Percentiles rank a stretch among this genome's conserved stretches.
phyloP scores from a whole-genome alignment of 1,140 invertebrate genomes.

The Ridgeia piscesae region DNA sequence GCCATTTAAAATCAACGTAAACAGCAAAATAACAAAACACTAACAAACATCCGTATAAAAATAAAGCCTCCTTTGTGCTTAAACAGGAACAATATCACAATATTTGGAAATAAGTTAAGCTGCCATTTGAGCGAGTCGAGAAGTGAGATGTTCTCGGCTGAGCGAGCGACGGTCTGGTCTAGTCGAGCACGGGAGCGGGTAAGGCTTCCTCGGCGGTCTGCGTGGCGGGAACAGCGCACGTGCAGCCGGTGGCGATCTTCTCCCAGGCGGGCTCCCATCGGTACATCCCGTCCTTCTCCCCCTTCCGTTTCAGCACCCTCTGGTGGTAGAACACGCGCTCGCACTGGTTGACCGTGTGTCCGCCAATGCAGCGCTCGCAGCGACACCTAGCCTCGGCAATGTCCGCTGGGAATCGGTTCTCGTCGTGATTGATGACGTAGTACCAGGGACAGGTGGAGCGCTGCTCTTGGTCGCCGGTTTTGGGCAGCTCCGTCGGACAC shows the following conservation, averaged over 20 bases:
- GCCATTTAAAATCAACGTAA: not conserved
- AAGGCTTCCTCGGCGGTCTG: not conserved
- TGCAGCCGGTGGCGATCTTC: conserved; percentile 16
- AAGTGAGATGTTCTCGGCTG: not conserved
- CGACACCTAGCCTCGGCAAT: not conserved
- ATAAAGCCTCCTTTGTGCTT: not conserved
- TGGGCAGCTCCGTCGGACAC: not conserved
- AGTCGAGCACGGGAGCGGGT: not conserved
- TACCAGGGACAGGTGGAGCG: conserved; percentile 16
- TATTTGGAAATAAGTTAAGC: not conserved
- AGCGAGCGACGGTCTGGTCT: not conserved
- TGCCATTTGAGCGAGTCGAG: not conserved
- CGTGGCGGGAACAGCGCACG: not conserved
- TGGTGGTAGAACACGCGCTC: not conserved
- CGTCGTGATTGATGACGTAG: conserved; percentile 17
- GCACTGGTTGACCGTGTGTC: not conserved
- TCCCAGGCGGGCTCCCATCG: not conserved
- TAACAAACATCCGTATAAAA: not conserved
- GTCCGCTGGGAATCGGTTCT: not conserved
- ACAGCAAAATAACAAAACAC: not conserved
- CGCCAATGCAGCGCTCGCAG: not conserved
- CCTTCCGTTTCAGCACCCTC: not conserved
- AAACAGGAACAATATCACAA: not conserved
- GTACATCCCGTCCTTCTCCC: not conserved
- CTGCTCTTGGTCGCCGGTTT: not conserved